These are phyloP conservation scores for Gallinago jamesoni DNA, from an alignment of 2,113 vertebrate species.

Conservation along the genomic window DNA sequence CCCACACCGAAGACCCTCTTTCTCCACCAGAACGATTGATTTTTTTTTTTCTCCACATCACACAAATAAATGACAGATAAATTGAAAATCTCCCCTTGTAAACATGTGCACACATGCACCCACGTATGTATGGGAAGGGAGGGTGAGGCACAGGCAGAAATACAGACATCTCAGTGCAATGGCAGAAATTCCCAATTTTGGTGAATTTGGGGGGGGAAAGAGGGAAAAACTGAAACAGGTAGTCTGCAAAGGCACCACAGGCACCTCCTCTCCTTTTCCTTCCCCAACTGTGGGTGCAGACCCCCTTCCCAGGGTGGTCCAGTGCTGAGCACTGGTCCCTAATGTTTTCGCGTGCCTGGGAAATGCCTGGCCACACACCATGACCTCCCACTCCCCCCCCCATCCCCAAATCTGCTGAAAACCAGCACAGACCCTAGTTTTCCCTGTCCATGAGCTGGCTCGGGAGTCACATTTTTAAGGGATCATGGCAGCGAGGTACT, in stretches of 20 bases:
- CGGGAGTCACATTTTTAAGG: neutral
- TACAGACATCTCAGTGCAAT: neutral
- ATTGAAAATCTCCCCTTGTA: neutral
- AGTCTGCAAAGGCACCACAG: neutral
- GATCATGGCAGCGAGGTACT: conserved; percentile 22
- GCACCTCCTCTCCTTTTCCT: neutral
- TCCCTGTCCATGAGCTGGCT: neutral
- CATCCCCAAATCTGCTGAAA: neutral
- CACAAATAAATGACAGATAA: neutral
- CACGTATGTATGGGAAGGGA: fast-evolving
- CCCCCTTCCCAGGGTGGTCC: neutral
- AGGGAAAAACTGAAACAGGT: neutral
- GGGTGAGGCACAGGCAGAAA: neutral
- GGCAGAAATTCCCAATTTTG: neutral
- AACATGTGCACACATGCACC: neutral
- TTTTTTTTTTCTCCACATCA: neutral
- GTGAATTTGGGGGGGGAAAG: fast-evolving
- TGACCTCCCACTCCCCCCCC: neutral
- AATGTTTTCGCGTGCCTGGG: neutral
- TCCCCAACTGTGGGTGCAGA: neutral
- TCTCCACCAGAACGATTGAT: neutral
- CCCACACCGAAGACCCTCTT: neutral
- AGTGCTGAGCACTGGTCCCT: neutral
- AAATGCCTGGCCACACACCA: neutral
- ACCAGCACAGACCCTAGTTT: neutral